phyloP scores from a whole-genome alignment of 2,888 invertebrate species.

The Neoascia interrupta region DNA sequence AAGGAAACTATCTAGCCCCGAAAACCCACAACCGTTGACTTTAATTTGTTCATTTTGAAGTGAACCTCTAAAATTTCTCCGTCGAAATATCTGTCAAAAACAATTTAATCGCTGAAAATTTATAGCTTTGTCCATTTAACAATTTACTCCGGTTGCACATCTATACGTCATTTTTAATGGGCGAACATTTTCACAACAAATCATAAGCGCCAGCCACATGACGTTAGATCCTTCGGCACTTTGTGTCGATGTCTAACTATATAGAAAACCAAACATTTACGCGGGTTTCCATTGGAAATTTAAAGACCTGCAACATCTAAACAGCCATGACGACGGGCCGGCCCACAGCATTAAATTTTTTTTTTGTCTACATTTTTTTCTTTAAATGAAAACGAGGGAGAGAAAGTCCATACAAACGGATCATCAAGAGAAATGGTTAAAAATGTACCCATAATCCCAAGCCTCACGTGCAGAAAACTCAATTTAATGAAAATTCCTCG shows the following conservation, averaged over 20 bases:
- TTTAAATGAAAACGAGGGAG: conserved; percentile 35
- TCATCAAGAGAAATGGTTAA: conserved; percentile 5
- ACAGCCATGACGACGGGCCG: conserved; percentile 44
- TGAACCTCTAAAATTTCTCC: conserved; percentile 5
- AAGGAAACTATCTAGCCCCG: too few relatives aligned
- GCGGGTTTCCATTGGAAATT: conserved; percentile 56
- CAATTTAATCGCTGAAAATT: conserved; percentile 70
- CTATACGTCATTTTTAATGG: conserved; percentile 67
- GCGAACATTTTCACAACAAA: conserved; percentile 71
- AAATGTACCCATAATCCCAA: background rate
- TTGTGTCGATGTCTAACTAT: background rate
- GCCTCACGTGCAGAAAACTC: conserved; percentile 4
- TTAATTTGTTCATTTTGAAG: background rate
- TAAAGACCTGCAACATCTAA: conserved; percentile 44
- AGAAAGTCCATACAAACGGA: conserved; percentile 1
- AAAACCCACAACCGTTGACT: too few relatives aligned
- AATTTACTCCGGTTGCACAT: conserved; percentile 73
- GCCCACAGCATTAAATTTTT: conserved; percentile 30
- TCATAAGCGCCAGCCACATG: conserved; percentile 71
- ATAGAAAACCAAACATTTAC: conserved; percentile 47
- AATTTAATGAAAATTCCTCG: conserved; percentile 34
- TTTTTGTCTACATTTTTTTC: conserved; percentile 7
- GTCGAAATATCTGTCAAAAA: conserved; percentile 65
- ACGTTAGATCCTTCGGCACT: conserved; percentile 10
- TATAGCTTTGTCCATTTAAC: conserved; percentile 75